A percentile compares a stretch with the other conserved stretches of the same genome.
phyloP scores from a whole-genome alignment of 2,888 invertebrate species.

The Onchidella celtica region DNA sequence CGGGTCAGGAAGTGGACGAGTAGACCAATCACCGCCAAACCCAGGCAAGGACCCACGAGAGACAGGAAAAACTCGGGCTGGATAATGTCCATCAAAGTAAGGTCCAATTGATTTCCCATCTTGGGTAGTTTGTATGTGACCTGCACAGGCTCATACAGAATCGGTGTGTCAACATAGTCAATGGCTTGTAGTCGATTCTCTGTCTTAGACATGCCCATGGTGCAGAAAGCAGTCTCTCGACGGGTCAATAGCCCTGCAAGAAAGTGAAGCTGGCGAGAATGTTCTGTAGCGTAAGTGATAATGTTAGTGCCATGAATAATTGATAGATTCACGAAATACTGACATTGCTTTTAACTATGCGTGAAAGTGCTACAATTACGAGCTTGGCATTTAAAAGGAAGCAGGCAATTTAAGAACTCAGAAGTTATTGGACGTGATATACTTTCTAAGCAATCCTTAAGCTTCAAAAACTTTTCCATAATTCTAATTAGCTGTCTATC shows the following conservation, averaged over 20 bases:
- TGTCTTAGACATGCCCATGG: conserved; percentile 80
- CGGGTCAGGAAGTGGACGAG: conserved; percentile 1
- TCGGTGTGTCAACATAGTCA: conserved; percentile 79
- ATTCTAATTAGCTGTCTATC: too few species aligned
- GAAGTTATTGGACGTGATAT: too few species aligned
- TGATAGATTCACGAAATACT: too few species aligned
- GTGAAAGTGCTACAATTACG: not conserved
- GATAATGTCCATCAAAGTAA: not conserved
- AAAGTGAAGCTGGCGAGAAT: too few species aligned
- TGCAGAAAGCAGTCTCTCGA: conserved; percentile 75
- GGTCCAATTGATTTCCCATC: not conserved
- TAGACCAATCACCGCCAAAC: not conserved
- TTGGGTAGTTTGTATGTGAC: conserved; percentile 4
- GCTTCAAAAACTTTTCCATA: too few species aligned
- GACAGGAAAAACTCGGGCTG: not conserved
- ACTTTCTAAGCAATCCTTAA: too few species aligned
- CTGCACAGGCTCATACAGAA: conserved; percentile 73
- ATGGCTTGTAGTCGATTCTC: conserved; percentile 79
- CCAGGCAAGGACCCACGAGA: not conserved
- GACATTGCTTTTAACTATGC: too few species aligned
- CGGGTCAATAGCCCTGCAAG: not conserved
- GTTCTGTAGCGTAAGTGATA: too few species aligned
- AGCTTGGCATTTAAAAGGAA: too few species aligned
- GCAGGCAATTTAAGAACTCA: too few species aligned
- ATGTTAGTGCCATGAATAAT: too few species aligned